Evolutionary conservation across 2,888 invertebrate species (phyloP), one percentile per base, ranked within the genome.

Genomic region (Cataglyphis altisquamis): DNA sequence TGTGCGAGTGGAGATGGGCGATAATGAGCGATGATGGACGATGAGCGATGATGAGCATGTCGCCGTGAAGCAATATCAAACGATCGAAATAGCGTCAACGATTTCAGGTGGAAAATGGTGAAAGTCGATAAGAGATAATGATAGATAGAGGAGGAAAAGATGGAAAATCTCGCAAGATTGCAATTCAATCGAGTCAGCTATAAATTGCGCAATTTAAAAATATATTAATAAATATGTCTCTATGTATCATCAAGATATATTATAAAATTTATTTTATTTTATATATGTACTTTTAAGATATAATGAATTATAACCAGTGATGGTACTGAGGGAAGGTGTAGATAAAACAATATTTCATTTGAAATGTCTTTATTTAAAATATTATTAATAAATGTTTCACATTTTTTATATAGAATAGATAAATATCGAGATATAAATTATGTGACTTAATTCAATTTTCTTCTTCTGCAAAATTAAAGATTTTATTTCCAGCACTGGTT

Each of bases 291-390:
- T 48, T 6, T 55, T 45, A 21, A 21, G 45, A 8, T 12, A 18
- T 15, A 68, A 12, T 52, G 9, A 70, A 78, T 70, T 78, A 78
- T 78, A 78, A 78, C 70, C 78, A 78, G 78, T 78, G 60, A 45
- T 39, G 39, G 18, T 68, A n/a, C 5, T 12, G 29, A 78, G 57
- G 25, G 45, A 45, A 18, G 32, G 45, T 25, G 32, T 18, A 77
- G 12, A 2, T 18, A 78, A 60, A 45, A 78, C 15, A 70, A 60
- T 45, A 18, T 70, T 41, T 45, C 1, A 12, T 70, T 78, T 36
- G 15, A 39, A 12, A 78, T 12, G 1, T 60, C 21, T 78, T 78
- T 70, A 78, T 70, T 78, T 21, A 68, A 68, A 68, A 68, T n/a
- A 39, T 67, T 29, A 29, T 29, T 29, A 29, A 29, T 29, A 29